Conservation (phyloP, 1,140 invertebrate genomes). For the Chrysopa pallens region DNA sequence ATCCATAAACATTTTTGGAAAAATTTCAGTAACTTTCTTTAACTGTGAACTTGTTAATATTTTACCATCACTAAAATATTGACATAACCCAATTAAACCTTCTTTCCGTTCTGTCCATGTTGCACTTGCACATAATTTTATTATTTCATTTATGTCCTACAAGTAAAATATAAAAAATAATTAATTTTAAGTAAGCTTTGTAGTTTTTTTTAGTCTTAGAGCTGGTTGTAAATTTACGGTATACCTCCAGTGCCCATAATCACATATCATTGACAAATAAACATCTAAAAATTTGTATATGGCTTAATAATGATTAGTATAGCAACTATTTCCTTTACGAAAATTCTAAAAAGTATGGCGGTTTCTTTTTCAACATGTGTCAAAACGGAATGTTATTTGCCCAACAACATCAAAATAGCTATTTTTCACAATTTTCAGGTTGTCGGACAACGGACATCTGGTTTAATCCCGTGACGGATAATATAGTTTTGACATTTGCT, state of each 20-base stretch:
- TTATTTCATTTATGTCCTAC: conserved; percentile 77
- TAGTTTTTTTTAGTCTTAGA: background rate
- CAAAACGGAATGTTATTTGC: no score
- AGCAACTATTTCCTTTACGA: no score
- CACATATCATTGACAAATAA: no score
- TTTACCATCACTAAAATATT: conserved; percentile 52
- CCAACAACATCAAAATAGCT: background rate
- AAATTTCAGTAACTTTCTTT: conserved; percentile 70
- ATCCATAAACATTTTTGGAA: conserved; percentile 93
- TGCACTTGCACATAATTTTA: conserved; percentile 66
- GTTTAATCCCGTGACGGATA: no score
- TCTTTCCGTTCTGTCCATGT: conserved; percentile 88
- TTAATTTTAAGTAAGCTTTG: conserved; percentile 1
- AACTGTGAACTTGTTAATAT: conserved; percentile 51
- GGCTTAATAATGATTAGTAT: no score
- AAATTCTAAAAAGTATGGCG: no score
- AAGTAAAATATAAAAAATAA: conserved; percentile 6
- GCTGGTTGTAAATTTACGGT: background rate
- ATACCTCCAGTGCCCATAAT: no score
- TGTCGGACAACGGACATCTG: no score
- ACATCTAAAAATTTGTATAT: no score
- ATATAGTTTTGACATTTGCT: no score
- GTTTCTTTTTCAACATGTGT: no score
- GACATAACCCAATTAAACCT: conserved; percentile 63
- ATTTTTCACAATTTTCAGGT: no score